These are phyloP conservation scores for Elysia chlorotica DNA, from an alignment of 1,140 invertebrate genomes.

Conservation along the genomic window DNA sequence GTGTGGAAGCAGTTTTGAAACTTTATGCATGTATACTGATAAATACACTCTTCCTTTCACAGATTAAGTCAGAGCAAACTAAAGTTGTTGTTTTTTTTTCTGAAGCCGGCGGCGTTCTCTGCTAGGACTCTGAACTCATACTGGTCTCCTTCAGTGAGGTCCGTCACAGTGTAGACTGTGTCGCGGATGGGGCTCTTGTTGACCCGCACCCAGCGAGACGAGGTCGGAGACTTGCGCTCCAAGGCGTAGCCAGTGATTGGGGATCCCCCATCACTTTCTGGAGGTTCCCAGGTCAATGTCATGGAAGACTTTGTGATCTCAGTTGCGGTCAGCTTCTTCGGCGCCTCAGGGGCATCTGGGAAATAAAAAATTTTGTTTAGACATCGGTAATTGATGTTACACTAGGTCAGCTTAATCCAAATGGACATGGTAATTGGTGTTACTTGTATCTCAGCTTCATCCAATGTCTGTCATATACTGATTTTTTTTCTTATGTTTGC, in stretches of 20 bases:
- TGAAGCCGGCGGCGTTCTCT: constrained; percentile 90
- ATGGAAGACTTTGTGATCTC: constrained; percentile 91
- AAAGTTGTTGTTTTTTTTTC: too few relatives aligned
- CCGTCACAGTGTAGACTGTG: constrained; percentile 79
- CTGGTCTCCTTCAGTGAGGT: constrained; percentile 88
- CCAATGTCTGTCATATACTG: too few relatives aligned
- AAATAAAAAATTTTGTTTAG: too few relatives aligned
- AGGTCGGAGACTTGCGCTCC: constrained; percentile 82
- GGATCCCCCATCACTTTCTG: constrained; percentile 96
- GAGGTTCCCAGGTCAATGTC: constrained; percentile 92
- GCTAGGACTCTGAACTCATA: constrained; percentile 97
- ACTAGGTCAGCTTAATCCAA: too few relatives aligned
- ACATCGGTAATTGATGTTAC: too few relatives aligned
- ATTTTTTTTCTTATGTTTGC: too few relatives aligned
- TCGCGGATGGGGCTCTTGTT: constrained; percentile 70
- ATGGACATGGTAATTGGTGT: too few relatives aligned
- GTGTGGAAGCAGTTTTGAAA: too few relatives aligned
- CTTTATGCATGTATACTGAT: too few relatives aligned
- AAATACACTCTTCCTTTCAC: too few relatives aligned
- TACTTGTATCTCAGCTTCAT: too few relatives aligned
- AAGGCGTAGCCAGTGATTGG: constrained; percentile 91
- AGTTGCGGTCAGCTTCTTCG: constrained; percentile 73
- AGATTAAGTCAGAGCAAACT: too few relatives aligned
- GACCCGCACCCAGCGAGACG: constrained; percentile 61
- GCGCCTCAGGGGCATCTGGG: constrained; percentile 63